phyloP scores from a whole-genome alignment of 2,113 vertebrate genomes.

The Hassar affinis region DNA sequence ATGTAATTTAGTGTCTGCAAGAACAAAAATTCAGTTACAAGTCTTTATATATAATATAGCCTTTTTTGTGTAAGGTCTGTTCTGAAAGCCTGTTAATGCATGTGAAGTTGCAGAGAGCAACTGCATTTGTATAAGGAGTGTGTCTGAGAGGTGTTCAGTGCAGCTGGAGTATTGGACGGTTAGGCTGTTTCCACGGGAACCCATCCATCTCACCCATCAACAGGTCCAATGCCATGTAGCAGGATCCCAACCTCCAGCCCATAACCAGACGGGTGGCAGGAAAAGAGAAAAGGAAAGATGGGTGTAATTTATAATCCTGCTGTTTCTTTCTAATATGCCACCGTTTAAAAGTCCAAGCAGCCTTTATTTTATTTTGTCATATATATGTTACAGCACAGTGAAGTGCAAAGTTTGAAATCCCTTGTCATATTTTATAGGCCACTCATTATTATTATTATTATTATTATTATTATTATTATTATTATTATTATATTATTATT shows the following conservation, averaged over 20 bases:
- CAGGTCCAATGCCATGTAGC: conserved; percentile 40
- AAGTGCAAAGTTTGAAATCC: neutral
- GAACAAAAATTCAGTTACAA: neutral
- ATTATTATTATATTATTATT: neutral
- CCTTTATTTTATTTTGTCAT: too few relatives aligned
- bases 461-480: neutral
- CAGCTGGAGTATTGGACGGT: conserved; percentile 42
- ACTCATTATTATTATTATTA: neutral
- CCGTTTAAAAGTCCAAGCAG: neutral
- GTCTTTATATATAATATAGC: neutral
- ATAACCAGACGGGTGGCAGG: conserved; percentile 76
- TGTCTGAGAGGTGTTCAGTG: conserved; percentile 30
- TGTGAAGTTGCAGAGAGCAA: neutral
- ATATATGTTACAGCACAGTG: too few relatives aligned
- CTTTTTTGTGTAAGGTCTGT: neutral
- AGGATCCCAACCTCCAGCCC: conserved; percentile 33
- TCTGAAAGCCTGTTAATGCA: neutral
- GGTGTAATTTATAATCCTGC: neutral
- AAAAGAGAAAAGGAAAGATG: conserved; percentile 52
- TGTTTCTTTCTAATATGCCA: neutral
- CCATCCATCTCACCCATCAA: conserved; percentile 53
- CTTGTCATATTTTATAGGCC: neutral
- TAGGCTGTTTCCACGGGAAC: conserved; percentile 47
- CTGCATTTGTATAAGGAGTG: conserved; percentile 27
- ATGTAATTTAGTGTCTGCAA: neutral